Conservation (phyloP, 2,797 vertebrate genomes). For the Phyllotis vaccarum region DNA sequence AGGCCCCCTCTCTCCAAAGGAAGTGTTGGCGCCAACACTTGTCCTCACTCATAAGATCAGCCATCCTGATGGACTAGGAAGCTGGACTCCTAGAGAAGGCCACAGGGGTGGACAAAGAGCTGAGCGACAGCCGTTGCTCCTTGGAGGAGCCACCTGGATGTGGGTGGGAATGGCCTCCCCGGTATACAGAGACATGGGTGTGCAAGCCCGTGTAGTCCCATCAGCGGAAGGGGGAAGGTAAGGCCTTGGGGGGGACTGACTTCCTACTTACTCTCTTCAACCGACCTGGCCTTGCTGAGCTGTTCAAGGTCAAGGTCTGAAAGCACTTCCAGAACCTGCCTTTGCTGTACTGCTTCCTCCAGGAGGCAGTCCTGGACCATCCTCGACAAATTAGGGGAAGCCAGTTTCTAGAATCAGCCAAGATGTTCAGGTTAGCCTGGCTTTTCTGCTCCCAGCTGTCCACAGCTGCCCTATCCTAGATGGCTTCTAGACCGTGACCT, state of each 20-base stretch:
- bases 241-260: background rate
- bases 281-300: slow-evolving; percentile 71
- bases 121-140: background rate
- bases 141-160: background rate
- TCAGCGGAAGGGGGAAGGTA: accelerated
- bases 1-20: background rate
- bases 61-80: accelerated
- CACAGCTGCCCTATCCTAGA: background rate
- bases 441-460: accelerated
- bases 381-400: slow-evolving; percentile 79
- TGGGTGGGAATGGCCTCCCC: background rate
- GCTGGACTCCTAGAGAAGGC: background rate
- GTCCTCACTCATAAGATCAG: background rate
- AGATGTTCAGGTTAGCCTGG: background rate
- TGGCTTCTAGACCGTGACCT: background rate
- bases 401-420: slow-evolving; percentile 87
- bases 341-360: slow-evolving; percentile 87
- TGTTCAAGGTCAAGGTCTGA: slow-evolving; percentile 84
- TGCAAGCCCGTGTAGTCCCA: background rate
- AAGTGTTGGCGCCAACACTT: background rate
- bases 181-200: background rate
- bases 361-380: slow-evolving; percentile 87
- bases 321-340: slow-evolving; percentile 86
- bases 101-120: background rate
- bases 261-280: slow-evolving; percentile 88